A percentile compares a stretch with the other conserved stretches of the same genome.
phyloP scores from a whole-genome alignment of 1,140 invertebrate species.

The Teleogryllus occipitalis region DNA sequence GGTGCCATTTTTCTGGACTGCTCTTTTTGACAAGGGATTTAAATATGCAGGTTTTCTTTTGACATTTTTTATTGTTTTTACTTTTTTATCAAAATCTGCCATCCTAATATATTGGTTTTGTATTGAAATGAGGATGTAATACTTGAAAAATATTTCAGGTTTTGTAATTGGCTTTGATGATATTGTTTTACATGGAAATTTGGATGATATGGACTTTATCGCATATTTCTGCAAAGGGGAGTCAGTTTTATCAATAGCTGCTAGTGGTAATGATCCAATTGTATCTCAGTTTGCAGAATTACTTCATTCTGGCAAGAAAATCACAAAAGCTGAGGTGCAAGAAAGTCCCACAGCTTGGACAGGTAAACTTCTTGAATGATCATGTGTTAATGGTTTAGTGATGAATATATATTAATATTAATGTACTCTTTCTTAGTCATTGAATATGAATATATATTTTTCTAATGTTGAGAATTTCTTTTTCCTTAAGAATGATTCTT shows the following conservation, averaged over 20 bases:
- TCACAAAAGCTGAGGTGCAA: conserved; percentile 51
- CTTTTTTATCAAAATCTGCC: background rate
- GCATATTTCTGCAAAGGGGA: conserved; percentile 69
- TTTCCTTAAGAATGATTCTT: no score
- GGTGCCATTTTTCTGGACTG: conserved; percentile 90
- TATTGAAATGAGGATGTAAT: background rate
- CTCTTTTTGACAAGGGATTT: conserved; percentile 77
- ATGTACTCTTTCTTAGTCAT: no score
- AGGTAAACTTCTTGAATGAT: background rate
- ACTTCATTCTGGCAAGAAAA: conserved; percentile 52
- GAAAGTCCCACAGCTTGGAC: conserved; percentile 50
- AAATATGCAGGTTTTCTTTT: conserved; percentile 62
- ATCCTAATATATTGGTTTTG: background rate
- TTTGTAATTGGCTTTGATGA: conserved; percentile 61
- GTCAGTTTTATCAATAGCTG: conserved; percentile 69
- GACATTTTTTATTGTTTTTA: background rate
- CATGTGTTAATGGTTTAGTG: no score
- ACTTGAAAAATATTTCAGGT: conserved; percentile 38
- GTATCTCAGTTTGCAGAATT: conserved; percentile 78
- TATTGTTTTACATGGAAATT: conserved; percentile 66
- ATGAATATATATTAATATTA: no score
- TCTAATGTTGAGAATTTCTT: no score
- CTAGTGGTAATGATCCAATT: conserved; percentile 72
- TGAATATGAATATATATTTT: no score
- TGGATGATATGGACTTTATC: conserved; percentile 71